Conservation (phyloP, 1,140 invertebrate species). For the Drosophila biarmipes region DNA sequence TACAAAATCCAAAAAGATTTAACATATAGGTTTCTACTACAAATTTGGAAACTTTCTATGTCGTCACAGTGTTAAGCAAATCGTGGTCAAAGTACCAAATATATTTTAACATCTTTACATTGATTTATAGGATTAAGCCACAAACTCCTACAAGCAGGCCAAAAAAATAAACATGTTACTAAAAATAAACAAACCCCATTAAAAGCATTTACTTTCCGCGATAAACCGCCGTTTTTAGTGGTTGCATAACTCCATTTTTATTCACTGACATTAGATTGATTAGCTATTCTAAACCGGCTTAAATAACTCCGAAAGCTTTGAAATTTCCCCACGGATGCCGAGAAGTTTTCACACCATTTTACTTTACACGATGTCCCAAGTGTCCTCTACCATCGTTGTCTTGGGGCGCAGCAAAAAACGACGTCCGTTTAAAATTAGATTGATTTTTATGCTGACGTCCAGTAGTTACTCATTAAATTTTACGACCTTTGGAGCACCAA, state of each 20-base stretch:
- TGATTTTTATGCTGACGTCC: slow-evolving; percentile 75
- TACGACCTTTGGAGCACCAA: slow-evolving; percentile 34
- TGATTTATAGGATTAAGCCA: no score
- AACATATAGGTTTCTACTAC: no score
- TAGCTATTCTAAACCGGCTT: background rate
- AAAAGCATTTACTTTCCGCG: no score
- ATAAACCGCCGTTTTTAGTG: background rate
- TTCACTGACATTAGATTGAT: background rate
- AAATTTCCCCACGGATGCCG: background rate
- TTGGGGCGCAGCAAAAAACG: slow-evolving; percentile 26
- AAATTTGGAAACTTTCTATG: no score
- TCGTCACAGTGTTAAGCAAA: no score
- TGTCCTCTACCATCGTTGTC: slow-evolving; percentile 32
- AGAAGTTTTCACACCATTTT: background rate
- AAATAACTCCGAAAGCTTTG: background rate
- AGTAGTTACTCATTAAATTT: slow-evolving; percentile 14
- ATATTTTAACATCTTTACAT: no score
- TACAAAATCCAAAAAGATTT: no score
- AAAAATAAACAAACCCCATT: background rate
- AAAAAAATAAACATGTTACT: no score
- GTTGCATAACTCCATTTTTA: background rate
- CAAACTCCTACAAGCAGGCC: no score
- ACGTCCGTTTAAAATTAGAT: slow-evolving; percentile 65
- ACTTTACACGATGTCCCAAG: slow-evolving; percentile 10
- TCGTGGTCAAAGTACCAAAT: no score